A percentile compares a stretch with the other conserved stretches of the same genome.
Evolutionary conservation across 2,797 vertebrate genomes (phyloP).

Genomic region (Sebastes itinus): DNA sequence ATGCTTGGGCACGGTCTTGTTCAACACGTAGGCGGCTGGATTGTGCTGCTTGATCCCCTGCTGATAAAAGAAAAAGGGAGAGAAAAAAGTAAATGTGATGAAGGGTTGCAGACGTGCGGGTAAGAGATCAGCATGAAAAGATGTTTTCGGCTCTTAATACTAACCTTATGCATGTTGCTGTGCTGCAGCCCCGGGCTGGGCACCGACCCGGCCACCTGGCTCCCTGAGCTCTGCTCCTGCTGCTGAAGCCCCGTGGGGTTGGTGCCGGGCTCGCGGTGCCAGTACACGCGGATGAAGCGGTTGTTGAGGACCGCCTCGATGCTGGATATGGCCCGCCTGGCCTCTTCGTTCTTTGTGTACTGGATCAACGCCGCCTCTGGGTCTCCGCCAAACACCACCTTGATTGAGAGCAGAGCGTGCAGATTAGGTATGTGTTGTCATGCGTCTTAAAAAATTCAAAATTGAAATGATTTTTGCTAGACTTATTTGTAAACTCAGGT

Average conservation of each 20-base stretch:
- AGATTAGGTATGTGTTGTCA: not conserved
- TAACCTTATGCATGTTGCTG: slow-evolving; percentile 78
- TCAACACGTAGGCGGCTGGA: slow-evolving; percentile 92
- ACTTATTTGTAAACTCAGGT: not conserved
- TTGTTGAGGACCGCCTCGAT: slow-evolving; percentile 95
- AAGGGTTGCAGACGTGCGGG: not conserved
- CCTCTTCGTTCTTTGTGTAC: slow-evolving; percentile 93
- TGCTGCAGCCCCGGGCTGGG: slow-evolving; percentile 71
- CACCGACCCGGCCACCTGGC: slow-evolving; percentile 45
- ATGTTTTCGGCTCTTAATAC: not conserved
- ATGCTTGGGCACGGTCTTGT: slow-evolving; percentile 90
- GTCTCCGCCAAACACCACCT: slow-evolving; percentile 96
- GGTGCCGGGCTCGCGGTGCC: slow-evolving; percentile 88
- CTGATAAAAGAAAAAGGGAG: not conserved
- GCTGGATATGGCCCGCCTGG: slow-evolving; percentile 94
- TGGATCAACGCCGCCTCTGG: slow-evolving; percentile 95
- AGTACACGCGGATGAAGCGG: slow-evolving; percentile 94
- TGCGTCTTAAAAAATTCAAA: not conserved
- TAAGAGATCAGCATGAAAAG: not conserved
- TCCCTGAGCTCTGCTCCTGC: slow-evolving; percentile 80
- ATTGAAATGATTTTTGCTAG: not conserved
- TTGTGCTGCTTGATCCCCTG: slow-evolving; percentile 90
- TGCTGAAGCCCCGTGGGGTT: slow-evolving; percentile 59
- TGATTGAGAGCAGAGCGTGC: not conserved
- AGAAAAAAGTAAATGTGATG: accelerated